phyloP scores from a whole-genome alignment of 2,113 vertebrate genomes.

The Phoenicopterus ruber region DNA sequence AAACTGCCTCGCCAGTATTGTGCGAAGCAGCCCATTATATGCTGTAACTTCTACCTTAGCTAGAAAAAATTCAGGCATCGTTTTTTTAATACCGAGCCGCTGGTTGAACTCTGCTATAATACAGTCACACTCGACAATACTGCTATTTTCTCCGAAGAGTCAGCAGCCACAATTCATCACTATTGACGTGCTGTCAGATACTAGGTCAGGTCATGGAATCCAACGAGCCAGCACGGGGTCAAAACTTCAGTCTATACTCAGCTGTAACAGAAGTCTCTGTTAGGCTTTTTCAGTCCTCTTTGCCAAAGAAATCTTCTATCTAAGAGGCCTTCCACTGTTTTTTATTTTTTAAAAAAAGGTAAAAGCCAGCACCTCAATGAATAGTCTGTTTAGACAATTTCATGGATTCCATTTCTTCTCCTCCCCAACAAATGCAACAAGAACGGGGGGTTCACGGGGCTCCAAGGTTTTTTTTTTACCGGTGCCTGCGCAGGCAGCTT shows the following conservation, averaged over 20 bases:
- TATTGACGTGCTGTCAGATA: not conserved
- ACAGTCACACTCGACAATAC: not conserved
- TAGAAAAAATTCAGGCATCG: not conserved
- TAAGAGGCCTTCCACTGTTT: not conserved
- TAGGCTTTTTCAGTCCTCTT: not conserved
- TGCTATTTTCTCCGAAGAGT: not conserved
- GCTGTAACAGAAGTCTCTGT: slow-evolving; percentile 30
- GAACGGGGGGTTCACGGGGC: no score
- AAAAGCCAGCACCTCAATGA: not conserved
- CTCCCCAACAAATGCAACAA: not conserved
- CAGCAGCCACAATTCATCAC: slow-evolving; percentile 11
- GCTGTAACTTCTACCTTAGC: not conserved
- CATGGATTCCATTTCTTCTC: not conserved
- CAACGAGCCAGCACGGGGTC: not conserved
- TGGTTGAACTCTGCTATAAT: not conserved
- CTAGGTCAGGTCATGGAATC: slow-evolving; percentile 37
- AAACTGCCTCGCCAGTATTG: not conserved
- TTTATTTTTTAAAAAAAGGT: not conserved
- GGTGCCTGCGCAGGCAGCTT: not conserved
- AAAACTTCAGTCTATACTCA: not conserved
- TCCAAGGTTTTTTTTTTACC: not conserved
- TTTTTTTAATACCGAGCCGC: not conserved
- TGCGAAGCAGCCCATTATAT: not conserved
- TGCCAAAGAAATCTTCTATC: slow-evolving; percentile 24
- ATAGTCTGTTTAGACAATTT: not conserved